Evolutionary conservation across 2,797 vertebrate species (phyloP).

Genomic region (Enteromius fasciolatus): DNA sequence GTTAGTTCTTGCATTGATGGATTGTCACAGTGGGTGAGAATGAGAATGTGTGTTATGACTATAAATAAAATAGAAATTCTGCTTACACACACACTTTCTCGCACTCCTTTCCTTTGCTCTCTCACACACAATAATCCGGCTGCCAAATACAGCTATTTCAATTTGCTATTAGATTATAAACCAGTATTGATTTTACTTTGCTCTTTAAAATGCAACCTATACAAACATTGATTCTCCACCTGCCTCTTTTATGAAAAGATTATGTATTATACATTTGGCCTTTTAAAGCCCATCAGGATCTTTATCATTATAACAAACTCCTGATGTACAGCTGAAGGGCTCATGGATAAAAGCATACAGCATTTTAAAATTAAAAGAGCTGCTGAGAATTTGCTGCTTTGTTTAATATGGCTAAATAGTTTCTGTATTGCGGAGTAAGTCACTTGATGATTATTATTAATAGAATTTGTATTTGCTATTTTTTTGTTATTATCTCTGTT

Average conservation of each 20-base stretch:
- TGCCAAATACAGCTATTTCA: constrained; percentile 20
- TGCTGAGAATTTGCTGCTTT: not conserved
- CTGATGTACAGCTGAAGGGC: not conserved
- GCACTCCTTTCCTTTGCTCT: not conserved
- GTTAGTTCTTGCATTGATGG: constrained; percentile 25
- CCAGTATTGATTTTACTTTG: constrained; percentile 68
- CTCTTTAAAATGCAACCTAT: constrained; percentile 64
- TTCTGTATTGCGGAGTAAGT: not conserved
- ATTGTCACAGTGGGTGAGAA: not conserved
- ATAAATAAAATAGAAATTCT: constrained; percentile 12
- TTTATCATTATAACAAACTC: constrained; percentile 31
- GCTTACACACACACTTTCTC: not conserved
- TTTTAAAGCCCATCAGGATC: constrained; percentile 41
- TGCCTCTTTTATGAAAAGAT: constrained; percentile 41
- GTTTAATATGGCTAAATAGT: not conserved
- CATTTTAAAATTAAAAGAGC: not conserved
- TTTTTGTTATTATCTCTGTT: not conserved
- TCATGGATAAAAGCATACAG: constrained; percentile 5
- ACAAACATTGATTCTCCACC: constrained; percentile 65
- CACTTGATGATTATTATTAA: not conserved
- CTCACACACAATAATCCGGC: not conserved
- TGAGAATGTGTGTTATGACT: not conserved
- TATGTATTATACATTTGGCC: constrained; percentile 50
- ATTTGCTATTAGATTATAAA: constrained; percentile 53
- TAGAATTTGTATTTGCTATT: not conserved